Conservation (phyloP, 1,140 invertebrate species). For the Amphibalanus amphitrite region DNA sequence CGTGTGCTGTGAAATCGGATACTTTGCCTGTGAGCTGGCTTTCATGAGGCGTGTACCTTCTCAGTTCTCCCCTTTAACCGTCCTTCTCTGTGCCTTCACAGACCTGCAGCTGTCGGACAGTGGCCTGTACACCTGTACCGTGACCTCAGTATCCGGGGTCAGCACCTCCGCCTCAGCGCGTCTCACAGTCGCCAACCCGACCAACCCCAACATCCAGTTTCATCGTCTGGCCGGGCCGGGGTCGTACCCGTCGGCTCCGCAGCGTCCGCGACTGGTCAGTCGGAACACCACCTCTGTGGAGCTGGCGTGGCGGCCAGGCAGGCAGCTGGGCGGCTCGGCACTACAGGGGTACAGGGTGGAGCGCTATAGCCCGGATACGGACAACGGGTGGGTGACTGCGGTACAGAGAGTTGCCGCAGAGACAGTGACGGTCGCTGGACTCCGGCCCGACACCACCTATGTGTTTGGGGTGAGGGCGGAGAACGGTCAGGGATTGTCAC, state of each 20-base stretch:
- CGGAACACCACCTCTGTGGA: slow-evolving; percentile 62
- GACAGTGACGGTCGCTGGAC: slow-evolving; percentile 36
- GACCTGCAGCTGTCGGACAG: slow-evolving; percentile 21
- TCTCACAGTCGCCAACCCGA: slow-evolving; percentile 46
- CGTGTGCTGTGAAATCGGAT: too few species aligned
- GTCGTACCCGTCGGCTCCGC: background rate
- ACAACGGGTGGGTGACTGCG: slow-evolving; percentile 54
- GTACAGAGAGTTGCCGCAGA: slow-evolving; percentile 35
- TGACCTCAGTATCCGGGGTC: slow-evolving; percentile 45
- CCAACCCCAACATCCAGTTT: slow-evolving; percentile 52
- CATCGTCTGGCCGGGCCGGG: slow-evolving; percentile 39
- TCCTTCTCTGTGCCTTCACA: background rate
- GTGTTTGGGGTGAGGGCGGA: slow-evolving; percentile 72
- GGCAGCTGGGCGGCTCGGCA: slow-evolving; percentile 51
- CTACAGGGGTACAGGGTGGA: slow-evolving; percentile 63
- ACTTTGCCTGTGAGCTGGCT: too few species aligned
- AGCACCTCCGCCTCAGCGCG: slow-evolving; percentile 63
- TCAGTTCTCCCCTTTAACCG: too few species aligned
- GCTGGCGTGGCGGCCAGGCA: slow-evolving; percentile 56
- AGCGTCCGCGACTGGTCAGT: slow-evolving; percentile 19
- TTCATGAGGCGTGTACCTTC: too few species aligned
- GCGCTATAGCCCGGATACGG: slow-evolving; percentile 62
- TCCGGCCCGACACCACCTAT: slow-evolving; percentile 63
- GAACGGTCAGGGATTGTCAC: slow-evolving; percentile 53
- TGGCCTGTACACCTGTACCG: slow-evolving; percentile 63